Evolutionary conservation across 2,888 invertebrate species (phyloP).

Genomic region (Globia sparganii): DNA sequence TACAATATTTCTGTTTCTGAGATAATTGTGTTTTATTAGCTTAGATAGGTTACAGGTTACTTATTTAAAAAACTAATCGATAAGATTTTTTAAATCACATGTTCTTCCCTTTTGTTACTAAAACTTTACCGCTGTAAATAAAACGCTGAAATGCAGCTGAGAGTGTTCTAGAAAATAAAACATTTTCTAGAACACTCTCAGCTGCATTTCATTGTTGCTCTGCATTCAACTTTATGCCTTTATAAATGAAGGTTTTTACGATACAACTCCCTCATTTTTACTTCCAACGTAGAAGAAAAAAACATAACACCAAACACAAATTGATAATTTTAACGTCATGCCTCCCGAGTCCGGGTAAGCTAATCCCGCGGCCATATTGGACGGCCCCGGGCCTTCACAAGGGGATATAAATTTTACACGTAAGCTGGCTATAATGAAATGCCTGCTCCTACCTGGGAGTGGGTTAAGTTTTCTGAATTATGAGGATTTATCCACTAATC

Average conservation of each 20-base stretch:
- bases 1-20: background rate
- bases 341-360: conserved; percentile 20
- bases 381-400: conserved; percentile 7
- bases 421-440: conserved; percentile 63
- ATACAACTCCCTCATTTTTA: background rate
- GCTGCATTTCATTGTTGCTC: no score
- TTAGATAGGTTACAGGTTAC: no score
- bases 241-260: background rate
- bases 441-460: conserved; percentile 38
- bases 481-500: conserved; percentile 19
- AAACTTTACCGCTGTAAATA: background rate
- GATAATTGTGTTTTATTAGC: background rate
- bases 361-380: conserved; percentile 37
- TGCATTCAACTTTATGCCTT: background rate
- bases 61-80: background rate
- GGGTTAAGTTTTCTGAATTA: conserved; percentile 53
- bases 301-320: conserved; percentile 14
- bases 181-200: no score
- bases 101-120: background rate
- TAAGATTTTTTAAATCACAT: background rate
- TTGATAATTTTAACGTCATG: conserved; percentile 25
- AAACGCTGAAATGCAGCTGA: no score
- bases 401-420: conserved; percentile 60
- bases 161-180: no score
- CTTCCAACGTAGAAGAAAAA: background rate